Conservation (phyloP, 2,888 invertebrate genomes). For the Eupithecia insigniata region DNA sequence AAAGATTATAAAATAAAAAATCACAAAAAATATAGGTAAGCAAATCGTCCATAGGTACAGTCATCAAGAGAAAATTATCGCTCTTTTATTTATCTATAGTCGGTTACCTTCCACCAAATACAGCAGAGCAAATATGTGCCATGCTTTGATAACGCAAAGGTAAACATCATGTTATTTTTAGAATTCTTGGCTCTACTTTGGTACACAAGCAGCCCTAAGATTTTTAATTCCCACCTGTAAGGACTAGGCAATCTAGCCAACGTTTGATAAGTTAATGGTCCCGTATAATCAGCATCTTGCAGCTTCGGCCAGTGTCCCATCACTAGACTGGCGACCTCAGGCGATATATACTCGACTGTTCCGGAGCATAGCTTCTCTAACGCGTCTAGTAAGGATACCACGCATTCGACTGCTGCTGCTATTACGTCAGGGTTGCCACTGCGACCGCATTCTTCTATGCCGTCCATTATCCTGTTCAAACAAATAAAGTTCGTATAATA, state of each 20-base stretch:
- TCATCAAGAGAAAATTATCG: too few relatives aligned
- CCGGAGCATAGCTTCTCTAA: constrained; percentile 93
- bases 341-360: constrained; percentile 72
- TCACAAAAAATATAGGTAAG: neutral
- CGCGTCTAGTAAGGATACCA: constrained; percentile 92
- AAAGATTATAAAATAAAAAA: constrained; percentile 10
- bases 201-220: neutral
- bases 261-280: constrained; percentile 93
- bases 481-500: too few relatives aligned
- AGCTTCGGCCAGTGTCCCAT: constrained; percentile 87
- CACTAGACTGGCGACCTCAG: constrained; percentile 77
- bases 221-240: constrained; percentile 83
- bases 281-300: constrained; percentile 91
- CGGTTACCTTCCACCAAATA: too few relatives aligned
- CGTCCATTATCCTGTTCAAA: constrained; percentile 91
- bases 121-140: too few relatives aligned
- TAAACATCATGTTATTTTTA: too few relatives aligned
- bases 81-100: too few relatives aligned
- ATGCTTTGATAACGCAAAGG: neutral
- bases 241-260: constrained; percentile 92
- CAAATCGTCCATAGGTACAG: neutral
- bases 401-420: constrained; percentile 92
- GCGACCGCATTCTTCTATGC: constrained; percentile 95
- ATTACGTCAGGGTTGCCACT: constrained; percentile 90
- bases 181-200: neutral